Percentiles rank a stretch among this genome's conserved stretches.
phyloP scores from a whole-genome alignment of 2,888 invertebrate species.

The Apamea anceps region DNA sequence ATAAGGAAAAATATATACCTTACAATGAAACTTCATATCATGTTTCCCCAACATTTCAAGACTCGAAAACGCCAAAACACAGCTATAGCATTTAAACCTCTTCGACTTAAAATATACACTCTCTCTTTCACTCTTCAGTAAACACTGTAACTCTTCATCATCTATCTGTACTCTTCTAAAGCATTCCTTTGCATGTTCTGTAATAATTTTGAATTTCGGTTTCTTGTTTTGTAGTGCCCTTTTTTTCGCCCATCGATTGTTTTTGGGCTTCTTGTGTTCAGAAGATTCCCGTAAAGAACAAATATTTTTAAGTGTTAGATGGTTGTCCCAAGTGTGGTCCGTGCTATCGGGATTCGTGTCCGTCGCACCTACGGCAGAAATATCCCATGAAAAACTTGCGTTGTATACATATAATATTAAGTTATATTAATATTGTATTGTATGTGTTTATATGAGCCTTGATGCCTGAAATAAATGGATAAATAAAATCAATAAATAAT shows the following conservation, averaged over 20 bases:
- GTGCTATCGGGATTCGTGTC: background rate
- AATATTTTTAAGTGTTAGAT: background rate
- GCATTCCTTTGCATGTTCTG: slow-evolving; percentile 41
- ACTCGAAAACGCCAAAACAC: slow-evolving; percentile 58
- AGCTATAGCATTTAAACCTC: slow-evolving; percentile 64
- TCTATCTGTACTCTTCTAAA: slow-evolving; percentile 62
- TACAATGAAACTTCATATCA: slow-evolving; percentile 36
- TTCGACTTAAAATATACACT: slow-evolving; percentile 59
- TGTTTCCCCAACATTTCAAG: slow-evolving; percentile 58
- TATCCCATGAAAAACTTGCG: too few species aligned
- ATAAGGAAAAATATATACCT: slow-evolving; percentile 26
- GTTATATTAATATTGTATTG: too few species aligned
- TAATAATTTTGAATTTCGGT: slow-evolving; percentile 71
- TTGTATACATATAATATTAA: too few species aligned
- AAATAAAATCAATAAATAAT: too few species aligned
- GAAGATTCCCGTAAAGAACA: background rate
- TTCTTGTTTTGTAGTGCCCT: slow-evolving; percentile 69
- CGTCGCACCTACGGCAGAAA: background rate
- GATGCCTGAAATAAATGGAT: too few species aligned
- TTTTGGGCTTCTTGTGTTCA: slow-evolving; percentile 33
- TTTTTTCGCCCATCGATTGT: slow-evolving; percentile 71
- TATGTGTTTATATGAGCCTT: too few species aligned
- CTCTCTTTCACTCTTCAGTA: slow-evolving; percentile 53
- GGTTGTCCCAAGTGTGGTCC: background rate
- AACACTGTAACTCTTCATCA: slow-evolving; percentile 46